Percentiles rank a stretch among this genome's conserved stretches.
Conservation (phyloP, 2,113 vertebrate genomes). For the Oxyruncus cristatus region DNA sequence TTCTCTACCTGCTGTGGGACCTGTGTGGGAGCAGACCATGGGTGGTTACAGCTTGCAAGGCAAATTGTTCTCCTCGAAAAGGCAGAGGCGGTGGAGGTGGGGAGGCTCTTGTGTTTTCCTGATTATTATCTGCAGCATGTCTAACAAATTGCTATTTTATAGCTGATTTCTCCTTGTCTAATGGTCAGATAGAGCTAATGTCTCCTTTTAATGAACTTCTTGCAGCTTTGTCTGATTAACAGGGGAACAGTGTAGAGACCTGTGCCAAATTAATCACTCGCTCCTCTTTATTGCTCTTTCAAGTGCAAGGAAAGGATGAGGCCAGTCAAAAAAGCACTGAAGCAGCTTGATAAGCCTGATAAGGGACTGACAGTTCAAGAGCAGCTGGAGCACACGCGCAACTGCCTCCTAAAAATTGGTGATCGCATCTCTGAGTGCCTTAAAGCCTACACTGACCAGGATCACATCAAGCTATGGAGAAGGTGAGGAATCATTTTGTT, state of each 20-base stretch:
- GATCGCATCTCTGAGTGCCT: conserved; percentile 98
- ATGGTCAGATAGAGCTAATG: background rate
- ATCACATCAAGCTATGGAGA: conserved; percentile 92
- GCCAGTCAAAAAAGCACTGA: conserved; percentile 96
- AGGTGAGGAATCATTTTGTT: conserved; percentile 68
- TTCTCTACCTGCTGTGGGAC: background rate
- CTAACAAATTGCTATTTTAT: background rate
- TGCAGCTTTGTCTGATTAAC: background rate
- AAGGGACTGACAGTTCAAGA: conserved; percentile 92
- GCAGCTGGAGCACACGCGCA: conserved; percentile 95
- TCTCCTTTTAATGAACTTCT: background rate
- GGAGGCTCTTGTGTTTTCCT: background rate
- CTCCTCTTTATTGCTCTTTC: background rate
- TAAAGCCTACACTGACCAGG: conserved; percentile 91
- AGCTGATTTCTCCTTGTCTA: background rate
- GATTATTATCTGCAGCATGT: background rate
- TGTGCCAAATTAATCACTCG: background rate
- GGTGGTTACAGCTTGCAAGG: background rate
- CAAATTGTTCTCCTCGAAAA: background rate
- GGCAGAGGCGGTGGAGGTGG: background rate
- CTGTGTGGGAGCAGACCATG: accelerated
- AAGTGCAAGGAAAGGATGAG: conserved; percentile 99
- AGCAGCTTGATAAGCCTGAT: conserved; percentile 96
- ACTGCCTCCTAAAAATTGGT: conserved; percentile 94
- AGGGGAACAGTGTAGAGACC: background rate